These are phyloP conservation scores for Plecotus auritus DNA, from an alignment of 2,113 vertebrate species.

Conservation along the genomic window DNA sequence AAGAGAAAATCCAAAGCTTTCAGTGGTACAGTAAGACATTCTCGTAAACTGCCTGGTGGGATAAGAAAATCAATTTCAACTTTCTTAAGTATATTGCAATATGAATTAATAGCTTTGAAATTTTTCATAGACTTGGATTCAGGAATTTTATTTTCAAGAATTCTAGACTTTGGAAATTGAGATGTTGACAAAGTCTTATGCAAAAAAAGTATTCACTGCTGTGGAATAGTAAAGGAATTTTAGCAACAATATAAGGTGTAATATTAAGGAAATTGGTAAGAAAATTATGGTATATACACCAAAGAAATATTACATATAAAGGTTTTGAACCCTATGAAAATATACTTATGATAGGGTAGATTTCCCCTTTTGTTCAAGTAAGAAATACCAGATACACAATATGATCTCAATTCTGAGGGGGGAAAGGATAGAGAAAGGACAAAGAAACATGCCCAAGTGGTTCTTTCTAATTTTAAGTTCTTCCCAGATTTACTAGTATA, in stretches of 20 bases:
- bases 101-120: not conserved
- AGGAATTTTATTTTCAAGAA: constrained; percentile 18
- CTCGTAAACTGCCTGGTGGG: not conserved
- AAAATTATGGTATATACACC: not conserved
- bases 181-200: not conserved
- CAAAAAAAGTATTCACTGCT: not conserved
- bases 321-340: not conserved
- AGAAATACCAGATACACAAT: not conserved
- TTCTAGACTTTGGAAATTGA: not conserved
- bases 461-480: not conserved
- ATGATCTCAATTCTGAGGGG: not conserved
- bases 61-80: not conserved
- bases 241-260: not conserved
- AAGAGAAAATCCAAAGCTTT: not conserved
- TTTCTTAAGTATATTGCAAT: not conserved
- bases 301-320: not conserved
- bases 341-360: not conserved
- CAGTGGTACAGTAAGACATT: not conserved
- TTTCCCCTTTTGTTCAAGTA: not conserved
- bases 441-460: not conserved
- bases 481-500: not conserved
- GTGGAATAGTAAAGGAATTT: not conserved
- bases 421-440: not conserved
- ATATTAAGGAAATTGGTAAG: not conserved
- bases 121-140: not conserved